Conservation (phyloP, 2,888 invertebrate species). For the Byasa hedistus region DNA sequence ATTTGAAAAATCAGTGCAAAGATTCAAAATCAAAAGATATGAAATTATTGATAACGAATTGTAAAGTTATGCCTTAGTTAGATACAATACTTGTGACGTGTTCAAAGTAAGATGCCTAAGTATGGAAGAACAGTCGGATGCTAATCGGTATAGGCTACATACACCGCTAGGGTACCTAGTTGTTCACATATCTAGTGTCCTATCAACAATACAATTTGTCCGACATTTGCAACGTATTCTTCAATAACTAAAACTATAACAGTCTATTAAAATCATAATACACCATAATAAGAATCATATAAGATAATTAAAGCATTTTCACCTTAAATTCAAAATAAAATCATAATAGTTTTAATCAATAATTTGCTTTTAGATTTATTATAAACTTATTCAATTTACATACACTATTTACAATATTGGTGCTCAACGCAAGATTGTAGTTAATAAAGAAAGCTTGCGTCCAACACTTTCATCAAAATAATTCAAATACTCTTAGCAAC, state of each 20-base stretch:
- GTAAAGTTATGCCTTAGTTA: conserved; percentile 49
- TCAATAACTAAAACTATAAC: conserved; percentile 77
- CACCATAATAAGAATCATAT: conserved; percentile 73
- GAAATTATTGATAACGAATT: conserved; percentile 51
- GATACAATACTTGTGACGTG: conserved; percentile 58
- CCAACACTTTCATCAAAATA: conserved; percentile 61
- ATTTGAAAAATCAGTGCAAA: conserved; percentile 73
- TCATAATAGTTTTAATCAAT: conserved; percentile 71
- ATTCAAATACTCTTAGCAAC: conserved; percentile 63
- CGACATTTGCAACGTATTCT: conserved; percentile 57
- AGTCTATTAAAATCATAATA: conserved; percentile 80
- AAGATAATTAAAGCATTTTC: conserved; percentile 80
- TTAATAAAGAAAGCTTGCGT: conserved; percentile 64
- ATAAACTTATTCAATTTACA: conserved; percentile 47
- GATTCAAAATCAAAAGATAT: conserved; percentile 59
- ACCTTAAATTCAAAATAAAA: conserved; percentile 78
- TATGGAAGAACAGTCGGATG: conserved; percentile 29
- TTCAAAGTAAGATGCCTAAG: conserved; percentile 38
- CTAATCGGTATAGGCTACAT: conserved; percentile 30
- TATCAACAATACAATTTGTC: conserved; percentile 49
- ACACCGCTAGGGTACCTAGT: not conserved
- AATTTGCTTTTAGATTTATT: conserved; percentile 63
- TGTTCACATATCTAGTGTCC: conserved; percentile 20
- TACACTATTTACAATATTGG: conserved; percentile 71
- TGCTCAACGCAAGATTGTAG: conserved; percentile 66